Conservation (phyloP, 2,113 vertebrate species). For the Archilochus colubris region DNA sequence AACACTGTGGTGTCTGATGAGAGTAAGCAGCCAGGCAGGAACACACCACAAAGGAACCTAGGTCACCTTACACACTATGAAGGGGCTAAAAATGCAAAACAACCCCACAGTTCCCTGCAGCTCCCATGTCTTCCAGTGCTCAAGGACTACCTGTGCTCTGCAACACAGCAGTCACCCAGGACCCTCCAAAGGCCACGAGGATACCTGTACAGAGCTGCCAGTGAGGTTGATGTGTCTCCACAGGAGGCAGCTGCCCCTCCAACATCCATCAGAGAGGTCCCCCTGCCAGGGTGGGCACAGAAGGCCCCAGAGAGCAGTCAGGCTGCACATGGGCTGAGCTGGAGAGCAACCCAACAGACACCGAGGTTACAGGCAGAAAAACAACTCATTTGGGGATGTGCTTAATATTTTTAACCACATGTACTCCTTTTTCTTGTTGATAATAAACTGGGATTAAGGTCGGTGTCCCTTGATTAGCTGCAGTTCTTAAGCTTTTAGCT, state of each 20-base stretch:
- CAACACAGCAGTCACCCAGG: not conserved
- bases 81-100: not conserved
- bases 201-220: not conserved
- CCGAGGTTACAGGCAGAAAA: not conserved
- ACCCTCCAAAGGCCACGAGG: rapidly evolving
- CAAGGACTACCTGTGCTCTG: not conserved
- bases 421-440: conserved; percentile 23
- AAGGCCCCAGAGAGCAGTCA: not conserved
- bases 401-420: not conserved
- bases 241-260: not conserved
- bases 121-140: rapidly evolving
- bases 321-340: not conserved
- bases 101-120: rapidly evolving
- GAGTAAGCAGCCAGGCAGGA: not conserved
- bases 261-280: rapidly evolving
- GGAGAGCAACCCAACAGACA: not conserved
- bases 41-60: not conserved
- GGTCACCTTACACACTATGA: not conserved
- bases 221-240: not conserved
- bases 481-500: conserved; percentile 21
- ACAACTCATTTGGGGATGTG: not conserved
- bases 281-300: too few species aligned
- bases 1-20: not conserved
- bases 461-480: not conserved
- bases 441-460: conserved; percentile 22